These are phyloP conservation scores for Polyommatus iphigenia DNA, from an alignment of 2,888 invertebrate species.

Conservation along the genomic window DNA sequence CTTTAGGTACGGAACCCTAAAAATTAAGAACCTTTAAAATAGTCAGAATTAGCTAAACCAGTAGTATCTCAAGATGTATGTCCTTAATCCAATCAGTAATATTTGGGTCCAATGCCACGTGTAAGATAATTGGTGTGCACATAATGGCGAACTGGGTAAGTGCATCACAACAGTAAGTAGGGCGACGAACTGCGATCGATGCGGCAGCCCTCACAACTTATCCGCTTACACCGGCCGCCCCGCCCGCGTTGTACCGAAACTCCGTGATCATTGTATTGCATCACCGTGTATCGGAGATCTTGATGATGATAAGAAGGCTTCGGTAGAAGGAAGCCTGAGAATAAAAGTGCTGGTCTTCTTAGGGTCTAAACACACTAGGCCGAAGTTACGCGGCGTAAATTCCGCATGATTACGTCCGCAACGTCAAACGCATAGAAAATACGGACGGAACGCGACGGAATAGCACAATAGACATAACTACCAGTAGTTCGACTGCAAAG, in stretches of 20 bases:
- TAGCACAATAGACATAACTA: no score
- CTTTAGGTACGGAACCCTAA: no score
- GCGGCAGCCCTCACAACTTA: constrained; percentile 74
- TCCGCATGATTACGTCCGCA: no score
- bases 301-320: background rate
- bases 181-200: constrained; percentile 80
- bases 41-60: no score
- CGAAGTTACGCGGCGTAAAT: no score
- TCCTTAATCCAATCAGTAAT: background rate
- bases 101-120: background rate
- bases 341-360: background rate
- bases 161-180: constrained; percentile 76
- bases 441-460: no score
- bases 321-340: background rate
- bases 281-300: background rate
- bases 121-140: constrained; percentile 36
- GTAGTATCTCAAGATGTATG: background rate
- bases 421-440: no score
- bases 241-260: constrained; percentile 67
- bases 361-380: no score
- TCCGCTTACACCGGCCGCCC: constrained; percentile 70
- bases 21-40: no score
- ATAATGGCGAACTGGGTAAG: constrained; percentile 60
- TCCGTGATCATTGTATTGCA: background rate
- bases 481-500: no score